phyloP scores from a whole-genome alignment of 2,797 vertebrate species.

The Zalophus californianus region DNA sequence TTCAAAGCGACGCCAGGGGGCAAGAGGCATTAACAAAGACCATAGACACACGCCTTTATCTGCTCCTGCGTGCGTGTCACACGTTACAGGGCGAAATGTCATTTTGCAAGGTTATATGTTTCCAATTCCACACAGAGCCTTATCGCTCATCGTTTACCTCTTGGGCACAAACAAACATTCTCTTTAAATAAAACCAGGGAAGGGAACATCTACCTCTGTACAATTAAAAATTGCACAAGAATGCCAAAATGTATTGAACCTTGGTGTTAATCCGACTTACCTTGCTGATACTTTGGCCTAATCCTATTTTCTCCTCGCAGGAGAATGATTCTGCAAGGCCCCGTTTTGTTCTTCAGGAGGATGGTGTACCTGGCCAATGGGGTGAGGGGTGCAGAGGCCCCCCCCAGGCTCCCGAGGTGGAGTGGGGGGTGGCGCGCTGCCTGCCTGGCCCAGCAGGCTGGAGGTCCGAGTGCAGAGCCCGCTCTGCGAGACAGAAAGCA shows the following conservation, averaged over 20 bases:
- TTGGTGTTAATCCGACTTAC: slow-evolving; percentile 87
- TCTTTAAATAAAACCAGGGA: slow-evolving; percentile 77
- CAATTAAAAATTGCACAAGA: slow-evolving; percentile 77
- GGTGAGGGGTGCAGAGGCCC: neutral
- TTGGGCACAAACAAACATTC: slow-evolving; percentile 76
- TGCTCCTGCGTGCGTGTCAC: neutral
- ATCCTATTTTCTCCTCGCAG: slow-evolving; percentile 86
- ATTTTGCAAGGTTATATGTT: slow-evolving; percentile 59
- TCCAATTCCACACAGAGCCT: neutral
- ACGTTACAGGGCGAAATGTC: slow-evolving; percentile 54
- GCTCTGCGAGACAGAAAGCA: slow-evolving; percentile 86
- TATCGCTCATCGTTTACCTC: slow-evolving; percentile 68
- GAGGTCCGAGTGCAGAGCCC: slow-evolving; percentile 76
- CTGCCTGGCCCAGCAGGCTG: slow-evolving; percentile 77
- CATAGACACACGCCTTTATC: neutral
- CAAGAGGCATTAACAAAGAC: slow-evolving; percentile 86
- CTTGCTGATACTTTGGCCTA: slow-evolving; percentile 85
- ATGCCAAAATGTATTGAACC: slow-evolving; percentile 76
- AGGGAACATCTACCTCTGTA: slow-evolving; percentile 71
- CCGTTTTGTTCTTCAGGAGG: slow-evolving; percentile 76
- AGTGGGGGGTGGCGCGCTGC: slow-evolving; percentile 23
- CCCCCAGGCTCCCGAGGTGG: slow-evolving; percentile 61
- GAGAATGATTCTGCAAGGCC: slow-evolving; percentile 79
- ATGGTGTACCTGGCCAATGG: slow-evolving; percentile 49
- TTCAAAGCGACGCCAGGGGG: slow-evolving; percentile 87